Evolutionary conservation across 2,113 vertebrate genomes (phyloP).

Genomic region (Elachura formosa): DNA sequence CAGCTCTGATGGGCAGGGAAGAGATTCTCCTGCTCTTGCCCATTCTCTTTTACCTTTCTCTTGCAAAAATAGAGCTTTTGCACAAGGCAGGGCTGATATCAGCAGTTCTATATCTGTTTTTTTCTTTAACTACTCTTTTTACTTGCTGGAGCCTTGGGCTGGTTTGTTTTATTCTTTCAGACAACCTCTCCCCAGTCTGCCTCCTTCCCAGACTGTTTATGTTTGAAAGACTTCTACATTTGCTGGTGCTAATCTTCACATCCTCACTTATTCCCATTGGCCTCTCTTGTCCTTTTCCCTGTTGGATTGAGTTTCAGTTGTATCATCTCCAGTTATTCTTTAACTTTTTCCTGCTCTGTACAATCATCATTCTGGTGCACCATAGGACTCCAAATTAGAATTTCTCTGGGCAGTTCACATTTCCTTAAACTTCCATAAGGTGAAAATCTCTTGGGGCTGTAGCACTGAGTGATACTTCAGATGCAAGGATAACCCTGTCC

Average conservation of each 20-base stretch:
- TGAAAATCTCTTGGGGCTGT: not conserved
- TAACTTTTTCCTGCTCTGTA: slow-evolving; percentile 4
- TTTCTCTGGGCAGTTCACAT: slow-evolving; percentile 13
- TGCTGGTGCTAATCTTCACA: slow-evolving; percentile 40
- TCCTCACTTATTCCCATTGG: slow-evolving; percentile 15
- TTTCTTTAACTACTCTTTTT: not conserved
- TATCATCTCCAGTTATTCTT: slow-evolving; percentile 4
- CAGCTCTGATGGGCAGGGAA: not conserved
- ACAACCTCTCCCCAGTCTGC: not conserved
- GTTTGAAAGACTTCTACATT: slow-evolving; percentile 1
- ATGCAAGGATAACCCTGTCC: not conserved
- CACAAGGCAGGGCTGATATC: not conserved
- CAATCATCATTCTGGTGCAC: slow-evolving; percentile 12
- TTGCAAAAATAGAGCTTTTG: not conserved
- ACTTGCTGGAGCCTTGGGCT: not conserved
- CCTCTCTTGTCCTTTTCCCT: not conserved
- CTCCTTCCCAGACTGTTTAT: not conserved
- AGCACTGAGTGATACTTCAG: not conserved
- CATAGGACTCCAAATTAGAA: not conserved
- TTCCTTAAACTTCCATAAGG: not conserved
- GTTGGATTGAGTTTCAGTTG: slow-evolving; percentile 19
- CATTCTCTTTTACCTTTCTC: not conserved
- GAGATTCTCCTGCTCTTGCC: not conserved
- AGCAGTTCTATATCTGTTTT: not conserved
- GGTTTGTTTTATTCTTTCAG: not conserved